A percentile compares a stretch with the other conserved stretches of the same genome.
Evolutionary conservation across 2,797 vertebrate species (phyloP).

Genomic region (Oreonectes daqikongensis): DNA sequence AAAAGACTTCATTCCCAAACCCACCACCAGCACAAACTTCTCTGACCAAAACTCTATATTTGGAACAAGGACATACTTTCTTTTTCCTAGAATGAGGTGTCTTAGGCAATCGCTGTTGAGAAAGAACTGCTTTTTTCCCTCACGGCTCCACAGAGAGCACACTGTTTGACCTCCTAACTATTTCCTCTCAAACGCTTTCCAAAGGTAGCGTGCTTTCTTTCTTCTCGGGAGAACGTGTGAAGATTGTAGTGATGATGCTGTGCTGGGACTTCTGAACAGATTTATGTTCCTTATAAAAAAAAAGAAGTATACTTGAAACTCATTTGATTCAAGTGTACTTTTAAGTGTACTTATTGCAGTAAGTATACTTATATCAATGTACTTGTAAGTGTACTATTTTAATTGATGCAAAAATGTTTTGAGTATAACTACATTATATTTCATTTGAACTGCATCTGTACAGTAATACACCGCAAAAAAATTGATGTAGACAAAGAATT

Average conservation of each 20-base stretch:
- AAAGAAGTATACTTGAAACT: not conserved
- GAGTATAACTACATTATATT: too few species aligned
- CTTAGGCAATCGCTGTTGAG: conserved; percentile 76
- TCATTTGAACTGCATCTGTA: too few species aligned
- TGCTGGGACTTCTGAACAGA: not conserved
- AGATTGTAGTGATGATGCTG: not conserved
- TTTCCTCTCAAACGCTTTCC: conserved; percentile 11
- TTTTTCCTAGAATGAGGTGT: conserved; percentile 75
- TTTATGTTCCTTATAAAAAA: not conserved
- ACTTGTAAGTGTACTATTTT: too few species aligned
- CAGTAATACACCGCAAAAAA: too few species aligned
- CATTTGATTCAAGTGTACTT: too few species aligned
- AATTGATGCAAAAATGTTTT: too few species aligned
- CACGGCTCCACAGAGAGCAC: conserved; percentile 40
- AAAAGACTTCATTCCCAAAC: conserved; percentile 79
- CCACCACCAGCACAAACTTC: conserved; percentile 76
- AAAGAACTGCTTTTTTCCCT: conserved; percentile 66
- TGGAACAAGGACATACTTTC: conserved; percentile 78
- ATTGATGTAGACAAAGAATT: too few species aligned
- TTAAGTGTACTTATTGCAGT: too few species aligned
- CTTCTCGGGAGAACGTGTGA: not conserved
- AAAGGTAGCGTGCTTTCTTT: not conserved
- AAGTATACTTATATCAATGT: too few species aligned
- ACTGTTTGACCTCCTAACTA: conserved; percentile 32
- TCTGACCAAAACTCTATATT: conserved; percentile 75